Conservation (phyloP, 2,797 vertebrate species). For the Paguma larvata region DNA sequence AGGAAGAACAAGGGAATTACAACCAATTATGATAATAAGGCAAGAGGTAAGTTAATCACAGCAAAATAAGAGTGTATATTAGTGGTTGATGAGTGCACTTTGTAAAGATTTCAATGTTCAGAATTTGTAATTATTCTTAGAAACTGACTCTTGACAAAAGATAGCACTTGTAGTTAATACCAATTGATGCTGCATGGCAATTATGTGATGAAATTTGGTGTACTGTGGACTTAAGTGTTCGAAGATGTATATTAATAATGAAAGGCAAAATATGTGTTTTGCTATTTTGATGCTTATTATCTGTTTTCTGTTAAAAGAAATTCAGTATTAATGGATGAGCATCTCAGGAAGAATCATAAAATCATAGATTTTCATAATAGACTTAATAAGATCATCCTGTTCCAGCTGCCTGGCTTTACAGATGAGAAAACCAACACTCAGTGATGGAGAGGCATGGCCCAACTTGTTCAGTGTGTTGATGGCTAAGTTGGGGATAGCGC, state of each 20-base stretch:
- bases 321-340: not conserved
- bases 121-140: conserved; percentile 51
- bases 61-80: conserved; percentile 59
- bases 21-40: conserved; percentile 65
- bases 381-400: not conserved
- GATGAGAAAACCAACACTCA: not conserved
- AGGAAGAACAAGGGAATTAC: conserved; percentile 56
- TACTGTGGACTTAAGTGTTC: not conserved
- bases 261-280: conserved; percentile 55
- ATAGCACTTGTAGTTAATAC: not conserved
- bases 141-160: conserved; percentile 56
- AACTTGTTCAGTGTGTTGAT: not conserved
- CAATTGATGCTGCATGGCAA: not conserved
- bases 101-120: conserved; percentile 48
- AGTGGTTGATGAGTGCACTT: not conserved
- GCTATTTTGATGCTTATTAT: conserved; percentile 50
- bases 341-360: not conserved
- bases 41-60: conserved; percentile 56
- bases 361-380: not conserved
- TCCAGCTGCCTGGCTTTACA: not conserved
- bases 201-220: not conserved
- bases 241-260: conserved; percentile 5
- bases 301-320: conserved; percentile 43
- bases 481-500: not conserved
- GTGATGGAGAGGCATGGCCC: not conserved